Evolutionary conservation across 2,113 vertebrate species (phyloP).

Genomic region (Rhagologus leucostigma): DNA sequence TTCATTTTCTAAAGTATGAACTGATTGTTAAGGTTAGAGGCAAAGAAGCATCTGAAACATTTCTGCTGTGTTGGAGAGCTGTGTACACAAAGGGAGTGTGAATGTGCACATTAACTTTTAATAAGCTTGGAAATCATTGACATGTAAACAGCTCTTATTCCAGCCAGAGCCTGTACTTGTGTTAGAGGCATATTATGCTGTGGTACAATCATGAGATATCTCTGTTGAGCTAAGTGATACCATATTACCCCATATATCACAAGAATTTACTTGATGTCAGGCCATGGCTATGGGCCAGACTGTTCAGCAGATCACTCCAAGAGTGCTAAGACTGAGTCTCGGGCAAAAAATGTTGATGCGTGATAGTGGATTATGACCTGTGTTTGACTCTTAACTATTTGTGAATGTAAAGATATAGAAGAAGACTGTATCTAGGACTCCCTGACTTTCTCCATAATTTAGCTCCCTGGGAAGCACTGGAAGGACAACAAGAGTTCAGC

Average conservation of each 20-base stretch:
- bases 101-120: constrained; percentile 36
- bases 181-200: not conserved
- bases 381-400: not conserved
- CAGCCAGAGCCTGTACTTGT: not conserved
- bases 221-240: not conserved
- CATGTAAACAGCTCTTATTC: constrained; percentile 1
- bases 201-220: not conserved
- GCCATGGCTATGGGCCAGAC: not conserved
- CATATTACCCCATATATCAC: not conserved
- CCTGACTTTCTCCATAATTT: not conserved
- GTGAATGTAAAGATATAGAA: not conserved
- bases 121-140: constrained; percentile 12
- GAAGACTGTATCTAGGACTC: not conserved
- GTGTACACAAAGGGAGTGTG: not conserved
- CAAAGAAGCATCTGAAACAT: not conserved
- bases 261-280: not conserved
- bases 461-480: not conserved
- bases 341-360: not conserved
- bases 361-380: not conserved
- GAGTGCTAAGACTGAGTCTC: not conserved
- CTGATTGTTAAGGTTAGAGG: not conserved
- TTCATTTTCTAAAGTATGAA: not conserved
- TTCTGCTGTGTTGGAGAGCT: not conserved
- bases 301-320: constrained; percentile 12
- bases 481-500: not conserved